Base-by-base conservation (phyloP, 2,797 vertebrate genomes). In the Lacerta bilineata region DNA sequence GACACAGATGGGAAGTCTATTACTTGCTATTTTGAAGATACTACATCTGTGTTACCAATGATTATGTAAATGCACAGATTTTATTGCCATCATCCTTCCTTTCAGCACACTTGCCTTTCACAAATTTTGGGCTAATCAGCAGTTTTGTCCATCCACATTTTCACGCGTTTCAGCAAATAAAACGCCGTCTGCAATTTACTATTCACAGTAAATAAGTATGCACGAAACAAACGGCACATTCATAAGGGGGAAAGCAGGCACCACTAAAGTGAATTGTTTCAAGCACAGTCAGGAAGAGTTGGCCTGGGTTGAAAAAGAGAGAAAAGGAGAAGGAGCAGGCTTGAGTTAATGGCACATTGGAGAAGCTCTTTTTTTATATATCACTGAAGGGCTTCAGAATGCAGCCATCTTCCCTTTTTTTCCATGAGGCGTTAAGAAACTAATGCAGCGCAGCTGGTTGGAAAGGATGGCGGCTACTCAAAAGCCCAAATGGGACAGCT, bases 81-180 rank as follows among this genome's bases (percentile, higher is more conserved):
- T 89, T 83, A 86, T 79, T 90, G 88, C 80, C 78, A n/a, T 50
- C 86, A 43, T 66, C 46, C 13, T 77, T 85, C 84, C 86, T 91
- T 84, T 90, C 75, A 89, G 55, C 20, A 87, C 87, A 87, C 27
- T 50, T 25, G 66, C 77, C 25, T 88, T 83, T 85, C 83, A 90
- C 39, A 8, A 43, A 88, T 91, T 55, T 93, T 93, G 80, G 91
- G 90, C 88, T 91, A 74, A 87, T 85, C 61, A 88, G 36, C 5
- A 79, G 89, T 92, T 90, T 90, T 74, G 80, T 72, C 3, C 33
- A 75, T 27, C 50, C 87, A 1, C 18, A 5, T 85, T 89, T 91
- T 88, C 64, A 83, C 83, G 46, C 39, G 69, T 85, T 91, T 80
- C 87, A 83, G 55, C 10, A 0, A 76, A 91, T 25, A 4, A 87